Percentiles rank a stretch among this genome's conserved stretches.
Evolutionary conservation across 2,797 vertebrate genomes (phyloP).

Genomic region (Neostethus bicornis): DNA sequence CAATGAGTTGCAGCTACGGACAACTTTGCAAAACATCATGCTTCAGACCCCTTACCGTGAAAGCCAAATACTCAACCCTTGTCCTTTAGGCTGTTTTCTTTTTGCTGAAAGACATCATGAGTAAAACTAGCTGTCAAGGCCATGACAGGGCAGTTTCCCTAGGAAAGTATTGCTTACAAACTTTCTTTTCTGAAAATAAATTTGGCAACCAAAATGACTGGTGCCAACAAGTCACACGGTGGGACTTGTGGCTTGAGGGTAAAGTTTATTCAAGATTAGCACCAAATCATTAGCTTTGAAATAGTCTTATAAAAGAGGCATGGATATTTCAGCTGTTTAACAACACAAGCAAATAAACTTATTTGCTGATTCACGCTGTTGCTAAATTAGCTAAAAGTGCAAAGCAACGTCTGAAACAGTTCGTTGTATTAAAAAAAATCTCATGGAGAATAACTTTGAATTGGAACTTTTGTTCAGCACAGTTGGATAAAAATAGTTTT

Average conservation of each 20-base stretch:
- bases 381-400: not conserved
- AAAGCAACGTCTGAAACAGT: too few relatives aligned
- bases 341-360: not conserved
- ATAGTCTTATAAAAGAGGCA: not conserved
- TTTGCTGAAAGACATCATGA: not conserved
- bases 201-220: not conserved
- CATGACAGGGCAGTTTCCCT: not conserved
- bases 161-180: not conserved
- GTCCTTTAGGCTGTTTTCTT: not conserved
- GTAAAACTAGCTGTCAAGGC: not conserved
- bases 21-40: not conserved
- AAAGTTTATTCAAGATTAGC: not conserved
- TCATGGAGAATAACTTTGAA: too few relatives aligned
- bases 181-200: not conserved
- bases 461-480: too few relatives aligned
- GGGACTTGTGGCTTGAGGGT: not conserved
- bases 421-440: too few relatives aligned
- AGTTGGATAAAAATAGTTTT: too few relatives aligned
- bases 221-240: not conserved
- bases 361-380: not conserved
- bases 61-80: not conserved
- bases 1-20: not conserved
- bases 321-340: not conserved
- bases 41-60: not conserved
- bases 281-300: not conserved